Conservation (phyloP, 2,113 vertebrate species). For the Prochilodus magdalenae region DNA sequence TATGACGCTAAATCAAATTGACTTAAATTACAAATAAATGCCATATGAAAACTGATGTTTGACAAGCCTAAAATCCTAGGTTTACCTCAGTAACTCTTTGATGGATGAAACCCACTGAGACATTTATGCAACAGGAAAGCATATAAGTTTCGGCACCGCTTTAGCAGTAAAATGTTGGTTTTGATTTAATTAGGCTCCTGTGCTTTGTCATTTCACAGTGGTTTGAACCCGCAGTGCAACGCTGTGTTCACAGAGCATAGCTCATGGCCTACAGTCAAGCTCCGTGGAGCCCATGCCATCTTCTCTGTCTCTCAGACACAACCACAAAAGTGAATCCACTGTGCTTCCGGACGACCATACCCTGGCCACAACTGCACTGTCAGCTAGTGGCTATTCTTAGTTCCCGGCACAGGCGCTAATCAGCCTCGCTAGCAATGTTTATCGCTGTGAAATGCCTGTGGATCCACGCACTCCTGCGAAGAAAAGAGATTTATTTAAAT, state of each 20-base stretch:
- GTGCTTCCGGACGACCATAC: constrained; percentile 24
- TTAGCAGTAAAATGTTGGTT: constrained; percentile 8
- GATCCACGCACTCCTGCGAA: constrained; percentile 38
- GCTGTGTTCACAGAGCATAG: constrained; percentile 10
- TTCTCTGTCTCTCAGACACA: constrained; percentile 16
- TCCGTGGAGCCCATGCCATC: constrained; percentile 5
- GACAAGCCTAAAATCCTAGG: neutral
- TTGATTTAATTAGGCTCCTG: constrained; percentile 16
- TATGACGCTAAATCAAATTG: neutral
- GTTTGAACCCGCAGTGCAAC: constrained; percentile 31
- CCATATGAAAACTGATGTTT: neutral
- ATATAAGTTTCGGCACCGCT: neutral
- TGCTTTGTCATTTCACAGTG: constrained; percentile 27
- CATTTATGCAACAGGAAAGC: constrained; percentile 4
- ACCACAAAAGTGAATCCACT: constrained; percentile 24
- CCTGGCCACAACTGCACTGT: constrained; percentile 47
- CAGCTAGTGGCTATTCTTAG: constrained; percentile 53
- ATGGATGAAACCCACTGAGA: neutral
- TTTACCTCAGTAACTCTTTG: neutral
- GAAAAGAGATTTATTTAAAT: constrained; percentile 50
- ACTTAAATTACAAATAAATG: neutral
- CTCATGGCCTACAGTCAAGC: constrained; percentile 5
- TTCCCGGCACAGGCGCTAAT: constrained; percentile 37
- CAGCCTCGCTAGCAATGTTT: constrained; percentile 40
- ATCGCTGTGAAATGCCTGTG: constrained; percentile 49